Evolutionary conservation across 2,888 invertebrate genomes (phyloP), one percentile per base, ranked within the genome.

Genomic region (Homarus gammarus): DNA sequence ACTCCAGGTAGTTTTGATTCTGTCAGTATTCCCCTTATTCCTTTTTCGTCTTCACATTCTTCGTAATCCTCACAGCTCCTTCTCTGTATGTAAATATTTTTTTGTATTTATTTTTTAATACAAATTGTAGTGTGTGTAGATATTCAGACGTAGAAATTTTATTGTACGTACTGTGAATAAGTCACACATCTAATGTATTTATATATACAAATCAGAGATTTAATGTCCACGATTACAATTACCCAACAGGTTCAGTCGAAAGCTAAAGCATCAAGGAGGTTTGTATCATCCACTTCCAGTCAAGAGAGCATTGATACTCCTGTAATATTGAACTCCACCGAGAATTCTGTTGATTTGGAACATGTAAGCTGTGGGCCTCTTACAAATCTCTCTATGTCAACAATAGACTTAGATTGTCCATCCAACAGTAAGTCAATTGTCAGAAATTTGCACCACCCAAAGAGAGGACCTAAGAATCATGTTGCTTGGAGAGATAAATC

Each of bases 401-500:
- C 78, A 33, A 40, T 86, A 22, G 22, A 79, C 27, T 44, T 56
- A 22, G 86, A 86, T 5, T 51, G n/a, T n/a, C 51, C 51, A 22
- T 38, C 49, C 3, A 70, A 15, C 12, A 72, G 22, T 5, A 75
- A 75, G 27, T 6, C 12, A n/a, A 40, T 22, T 22, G 27, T 27
- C 15, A 44, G 49, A 15, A 2, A 31, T 22, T 33, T 22, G 49
- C n/a, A 44, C 27, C 31, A 70, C 0, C n/a, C 27, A 12, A 6
- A 72, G 36, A 77, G 56, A 36, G 78, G 44, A 31, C 31, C 38
- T 3, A 84, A 84, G 33, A 40, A 79, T 8, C 81, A 85, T 31
- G 85, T 89, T 5, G 36, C 82, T 51, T 89, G 89, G 89, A 85
- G 85, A 49, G 87, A 87, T 40, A 22, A 44, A n/a, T 38, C 73